Percentiles rank a stretch among this genome's conserved stretches.
Conservation (phyloP, 1,140 invertebrate genomes). For the Planococcus citri region DNA sequence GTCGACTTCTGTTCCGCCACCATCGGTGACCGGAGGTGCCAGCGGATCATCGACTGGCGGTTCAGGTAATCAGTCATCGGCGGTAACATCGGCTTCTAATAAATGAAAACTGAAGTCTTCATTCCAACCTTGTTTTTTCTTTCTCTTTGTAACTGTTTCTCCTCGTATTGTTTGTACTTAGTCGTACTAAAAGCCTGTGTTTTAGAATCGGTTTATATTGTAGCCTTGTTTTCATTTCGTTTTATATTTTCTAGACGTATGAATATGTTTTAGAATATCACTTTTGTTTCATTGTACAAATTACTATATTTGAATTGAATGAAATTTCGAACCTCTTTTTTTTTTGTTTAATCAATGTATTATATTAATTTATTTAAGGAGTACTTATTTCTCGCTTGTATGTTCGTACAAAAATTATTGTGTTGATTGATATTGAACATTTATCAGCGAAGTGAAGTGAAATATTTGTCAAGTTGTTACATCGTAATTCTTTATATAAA, state of each 20-base stretch:
- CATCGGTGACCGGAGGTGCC: not conserved
- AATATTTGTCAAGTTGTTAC: not conserved
- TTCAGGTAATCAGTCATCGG: conserved; percentile 7
- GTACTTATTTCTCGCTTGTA: not conserved
- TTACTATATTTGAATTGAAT: not conserved
- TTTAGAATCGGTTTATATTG: not conserved
- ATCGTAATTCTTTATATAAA: not conserved
- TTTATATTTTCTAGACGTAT: not conserved
- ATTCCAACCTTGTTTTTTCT: conserved; percentile 7
- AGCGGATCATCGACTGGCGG: not conserved
- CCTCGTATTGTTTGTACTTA: too few species aligned
- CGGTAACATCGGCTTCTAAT: not conserved
- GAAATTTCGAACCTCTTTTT: not conserved
- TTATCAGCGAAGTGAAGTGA: not conserved
- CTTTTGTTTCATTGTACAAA: too few species aligned
- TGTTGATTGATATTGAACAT: not conserved
- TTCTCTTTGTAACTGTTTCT: not conserved
- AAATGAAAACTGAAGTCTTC: conserved; percentile 7
- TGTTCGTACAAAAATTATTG: not conserved
- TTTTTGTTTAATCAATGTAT: not conserved
- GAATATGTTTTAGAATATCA: too few species aligned
- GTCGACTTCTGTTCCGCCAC: not conserved
- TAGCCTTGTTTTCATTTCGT: not conserved
- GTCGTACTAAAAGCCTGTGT: not conserved
- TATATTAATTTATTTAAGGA: not conserved